Conservation (phyloP, 2,888 invertebrate species). For the Himalopsyche tibetana region DNA sequence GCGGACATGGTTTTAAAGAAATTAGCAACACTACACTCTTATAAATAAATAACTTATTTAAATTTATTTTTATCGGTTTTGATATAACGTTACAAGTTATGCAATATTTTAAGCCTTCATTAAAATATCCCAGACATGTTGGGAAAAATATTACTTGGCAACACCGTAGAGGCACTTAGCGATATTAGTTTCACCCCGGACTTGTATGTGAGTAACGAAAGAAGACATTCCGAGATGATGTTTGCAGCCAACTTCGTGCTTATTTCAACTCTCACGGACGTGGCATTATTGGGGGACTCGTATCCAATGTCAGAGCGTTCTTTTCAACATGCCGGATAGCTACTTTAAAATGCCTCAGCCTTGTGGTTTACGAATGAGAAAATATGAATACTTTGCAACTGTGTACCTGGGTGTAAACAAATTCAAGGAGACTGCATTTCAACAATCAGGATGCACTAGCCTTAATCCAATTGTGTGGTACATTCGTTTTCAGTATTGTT, state of each 20-base stretch:
- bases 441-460: not conserved
- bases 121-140: not conserved
- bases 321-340: not conserved
- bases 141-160: slow-evolving; percentile 18
- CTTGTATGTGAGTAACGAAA: not conserved
- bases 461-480: no score
- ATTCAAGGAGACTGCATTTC: not conserved
- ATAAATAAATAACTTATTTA: no score
- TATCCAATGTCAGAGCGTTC: not conserved
- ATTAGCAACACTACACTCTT: no score
- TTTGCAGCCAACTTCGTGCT: slow-evolving; percentile 45
- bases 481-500: no score
- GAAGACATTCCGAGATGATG: slow-evolving; percentile 54
- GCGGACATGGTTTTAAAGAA: no score
- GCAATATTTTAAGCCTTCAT: not conserved
- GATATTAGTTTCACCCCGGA: slow-evolving; percentile 58
- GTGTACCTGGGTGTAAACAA: not conserved
- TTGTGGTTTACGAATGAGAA: slow-evolving; percentile 4
- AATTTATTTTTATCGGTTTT: no score
- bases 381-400: not conserved
- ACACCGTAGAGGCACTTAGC: slow-evolving; percentile 54
- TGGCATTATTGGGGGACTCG: slow-evolving; percentile 3
- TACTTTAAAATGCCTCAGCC: not conserved
- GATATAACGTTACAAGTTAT: no score
- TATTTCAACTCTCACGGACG: slow-evolving; percentile 29